Evolutionary conservation across 2,797 vertebrate genomes (phyloP).

Genomic region (Diplodus sargus): DNA sequence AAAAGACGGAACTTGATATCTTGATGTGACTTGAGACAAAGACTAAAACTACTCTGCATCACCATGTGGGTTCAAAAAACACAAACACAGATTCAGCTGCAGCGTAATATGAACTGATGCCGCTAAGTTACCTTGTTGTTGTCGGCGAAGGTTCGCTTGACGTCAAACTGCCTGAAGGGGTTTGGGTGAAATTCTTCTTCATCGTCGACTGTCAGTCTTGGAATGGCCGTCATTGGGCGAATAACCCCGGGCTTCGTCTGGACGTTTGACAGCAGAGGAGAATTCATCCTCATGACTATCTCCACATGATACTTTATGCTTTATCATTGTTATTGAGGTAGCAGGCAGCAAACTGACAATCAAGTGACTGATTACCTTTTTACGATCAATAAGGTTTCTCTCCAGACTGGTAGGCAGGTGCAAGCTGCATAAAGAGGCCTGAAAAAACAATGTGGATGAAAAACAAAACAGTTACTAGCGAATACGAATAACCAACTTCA

Average conservation of each 20-base stretch:
- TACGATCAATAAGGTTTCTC: conserved; percentile 57
- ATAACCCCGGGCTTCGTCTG: conserved; percentile 95
- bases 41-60: not conserved
- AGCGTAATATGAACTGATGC: not conserved
- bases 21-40: not conserved
- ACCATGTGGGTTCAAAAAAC: not conserved
- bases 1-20: not conserved
- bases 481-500: too few relatives aligned
- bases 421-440: conserved; percentile 79
- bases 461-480: not conserved
- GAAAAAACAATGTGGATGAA: conserved; percentile 27
- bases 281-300: not conserved
- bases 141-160: conserved; percentile 74
- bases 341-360: not conserved
- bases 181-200: conserved; percentile 82
- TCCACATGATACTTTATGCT: not conserved
- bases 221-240: conserved; percentile 86
- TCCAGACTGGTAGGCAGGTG: conserved; percentile 43
- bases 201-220: conserved; percentile 81
- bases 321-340: not conserved
- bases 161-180: conserved; percentile 85
- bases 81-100: not conserved
- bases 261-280: conserved; percentile 55
- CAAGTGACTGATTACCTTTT: conserved; percentile 53
- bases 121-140: conserved; percentile 83